Base-by-base conservation (phyloP, 2,888 invertebrate genomes). In the Drosophila glabriapex region DNA sequence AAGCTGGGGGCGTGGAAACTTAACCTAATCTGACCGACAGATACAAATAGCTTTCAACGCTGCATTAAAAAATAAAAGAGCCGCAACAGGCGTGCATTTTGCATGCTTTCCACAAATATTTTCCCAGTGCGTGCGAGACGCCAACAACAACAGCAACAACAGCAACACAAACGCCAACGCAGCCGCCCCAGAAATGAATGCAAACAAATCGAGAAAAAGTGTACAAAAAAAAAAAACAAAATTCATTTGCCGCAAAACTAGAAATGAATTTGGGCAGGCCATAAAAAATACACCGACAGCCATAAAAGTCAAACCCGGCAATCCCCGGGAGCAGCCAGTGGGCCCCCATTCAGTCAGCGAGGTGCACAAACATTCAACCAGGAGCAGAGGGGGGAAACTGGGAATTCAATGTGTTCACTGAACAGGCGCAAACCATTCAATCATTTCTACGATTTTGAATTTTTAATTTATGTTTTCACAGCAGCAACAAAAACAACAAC, bases 11-110 rank as follows among this genome's bases (percentile, higher is more conserved):
- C 55, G 62, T 58, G 68, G 71, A 59, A 85, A 85, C 78, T 85
- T 83, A 90, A 89, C 89, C 90, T 82, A 89, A 90, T 90, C 87
- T 90, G 84, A 86, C 89, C 90, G 88, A 88, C 88, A 88, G 88
- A 90, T 88, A 88, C 88, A 88, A 88, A 88, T 88, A 86, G 87
- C 87, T 88, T 90, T 88, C 87, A 90, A 82, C 90, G 86, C 75
- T 58, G 86, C 82, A 88, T 82, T 82, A 81, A 82, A 88, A 83
- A 81, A 71, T 67, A 74, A 87, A 78, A 84, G 85, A 80, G 78
- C 71, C 74, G 72, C 84, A 85, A 80, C 80, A 85, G 76, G 80
- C 80, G 63, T 78, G 80, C 90, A 90, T 87, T 87, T 87, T 75
- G 90, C 87, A 87, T 87, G 86, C 89, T 89, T 83, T 81, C 85